phyloP scores from a whole-genome alignment of 2,888 invertebrate species.

The Caenorhabditis parvicauda region DNA sequence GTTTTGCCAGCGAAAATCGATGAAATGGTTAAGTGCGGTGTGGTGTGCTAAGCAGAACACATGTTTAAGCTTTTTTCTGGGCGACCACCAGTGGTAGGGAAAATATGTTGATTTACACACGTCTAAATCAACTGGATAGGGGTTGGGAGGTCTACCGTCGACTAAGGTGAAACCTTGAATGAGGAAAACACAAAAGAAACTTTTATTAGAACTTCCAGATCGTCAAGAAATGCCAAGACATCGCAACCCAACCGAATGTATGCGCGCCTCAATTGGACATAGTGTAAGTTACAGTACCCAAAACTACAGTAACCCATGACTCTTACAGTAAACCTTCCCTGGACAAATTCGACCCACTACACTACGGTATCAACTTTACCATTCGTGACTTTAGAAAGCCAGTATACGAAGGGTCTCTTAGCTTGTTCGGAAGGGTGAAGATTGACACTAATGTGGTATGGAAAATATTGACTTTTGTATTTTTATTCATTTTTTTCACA shows the following conservation, averaged over 20 bases:
- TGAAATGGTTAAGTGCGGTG: too few species aligned
- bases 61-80: too few species aligned
- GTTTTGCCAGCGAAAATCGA: too few species aligned
- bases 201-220: slow-evolving; percentile 22
- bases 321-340: slow-evolving; percentile 5
- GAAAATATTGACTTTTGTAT: neutral
- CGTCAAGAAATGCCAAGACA: slow-evolving; percentile 21
- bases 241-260: slow-evolving; percentile 13
- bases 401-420: slow-evolving; percentile 22
- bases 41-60: too few species aligned
- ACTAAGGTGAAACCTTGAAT: neutral
- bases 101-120: too few species aligned
- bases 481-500: neutral
- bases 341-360: slow-evolving; percentile 24
- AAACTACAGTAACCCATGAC: neutral
- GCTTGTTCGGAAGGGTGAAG: slow-evolving; percentile 21
- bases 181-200: neutral
- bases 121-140: too few species aligned
- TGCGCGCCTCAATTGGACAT: slow-evolving; percentile 18
- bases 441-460: slow-evolving; percentile 22
- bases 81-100: too few species aligned
- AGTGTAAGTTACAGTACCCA: too few species aligned
- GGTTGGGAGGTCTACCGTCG: neutral
- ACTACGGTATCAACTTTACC: slow-evolving; percentile 30
- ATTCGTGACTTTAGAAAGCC: slow-evolving; percentile 24